phyloP scores from a whole-genome alignment of 2,113 vertebrate species.

The Ciconia stormi region DNA sequence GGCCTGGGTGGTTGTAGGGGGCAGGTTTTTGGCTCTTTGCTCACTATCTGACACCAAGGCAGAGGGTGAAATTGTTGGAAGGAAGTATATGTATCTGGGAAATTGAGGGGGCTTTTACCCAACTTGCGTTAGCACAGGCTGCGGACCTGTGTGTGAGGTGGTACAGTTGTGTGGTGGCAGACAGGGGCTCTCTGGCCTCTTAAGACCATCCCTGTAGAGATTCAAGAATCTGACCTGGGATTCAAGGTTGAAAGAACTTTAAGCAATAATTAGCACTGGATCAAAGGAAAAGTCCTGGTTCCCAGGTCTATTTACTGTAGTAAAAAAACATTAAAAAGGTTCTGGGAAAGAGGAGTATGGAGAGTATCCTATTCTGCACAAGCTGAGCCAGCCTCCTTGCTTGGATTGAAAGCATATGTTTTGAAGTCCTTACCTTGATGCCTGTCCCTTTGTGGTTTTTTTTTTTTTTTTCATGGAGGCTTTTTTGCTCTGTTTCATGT shows the following conservation, averaged over 20 bases:
- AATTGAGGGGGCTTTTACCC: neutral
- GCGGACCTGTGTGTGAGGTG: rapidly evolving
- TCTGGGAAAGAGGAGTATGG: neutral
- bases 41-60: neutral
- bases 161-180: neutral
- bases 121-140: neutral
- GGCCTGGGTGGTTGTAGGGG: no score
- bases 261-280: neutral
- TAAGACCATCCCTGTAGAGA: neutral
- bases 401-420: neutral
- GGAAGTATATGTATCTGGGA: neutral
- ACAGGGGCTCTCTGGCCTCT: neutral
- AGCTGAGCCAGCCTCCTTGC: neutral
- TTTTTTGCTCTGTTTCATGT: neutral
- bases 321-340: neutral
- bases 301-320: neutral
- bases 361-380: rapidly evolving
- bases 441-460: rapidly evolving
- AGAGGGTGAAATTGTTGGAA: neutral
- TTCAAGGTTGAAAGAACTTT: neutral
- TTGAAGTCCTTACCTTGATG: neutral
- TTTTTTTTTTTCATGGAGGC: neutral
- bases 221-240: neutral
- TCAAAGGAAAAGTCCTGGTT: neutral
- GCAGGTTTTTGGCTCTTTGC: no score